phyloP scores from a whole-genome alignment of 2,797 vertebrate species.

The Fistularia tabacaria region DNA sequence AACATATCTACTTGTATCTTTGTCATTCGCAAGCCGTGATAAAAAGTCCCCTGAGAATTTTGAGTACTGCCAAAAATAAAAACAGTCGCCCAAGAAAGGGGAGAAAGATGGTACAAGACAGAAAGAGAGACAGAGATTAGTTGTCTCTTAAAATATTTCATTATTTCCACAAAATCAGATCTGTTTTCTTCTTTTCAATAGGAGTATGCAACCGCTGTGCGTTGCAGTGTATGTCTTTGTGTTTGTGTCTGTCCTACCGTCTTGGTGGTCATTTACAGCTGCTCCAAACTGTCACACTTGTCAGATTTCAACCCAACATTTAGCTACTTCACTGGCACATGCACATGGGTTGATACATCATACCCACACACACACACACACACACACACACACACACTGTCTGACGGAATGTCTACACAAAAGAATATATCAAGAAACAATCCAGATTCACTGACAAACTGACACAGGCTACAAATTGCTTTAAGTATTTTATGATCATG shows the following conservation, averaged over 20 bases:
- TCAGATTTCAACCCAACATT: slow-evolving; percentile 8
- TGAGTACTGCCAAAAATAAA: slow-evolving; percentile 36
- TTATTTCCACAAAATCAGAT: slow-evolving; percentile 2
- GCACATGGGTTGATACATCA: neutral
- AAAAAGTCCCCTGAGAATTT: slow-evolving; percentile 32
- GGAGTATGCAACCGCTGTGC: slow-evolving; percentile 41
- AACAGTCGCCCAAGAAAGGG: slow-evolving; percentile 17
- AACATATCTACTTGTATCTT: neutral
- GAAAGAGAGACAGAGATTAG: neutral
- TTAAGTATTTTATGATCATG: no score
- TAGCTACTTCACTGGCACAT: neutral
- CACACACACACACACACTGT: no score
- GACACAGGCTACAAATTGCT: no score
- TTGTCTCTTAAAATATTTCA: no score
- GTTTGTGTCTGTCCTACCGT: slow-evolving; percentile 26
- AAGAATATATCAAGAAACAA: no score
- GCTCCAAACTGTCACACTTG: slow-evolving; percentile 41
- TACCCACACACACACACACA: no score
- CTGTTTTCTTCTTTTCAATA: slow-evolving; percentile 25
- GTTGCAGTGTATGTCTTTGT: neutral
- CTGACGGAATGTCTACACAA: neutral
- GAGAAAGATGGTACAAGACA: slow-evolving; percentile 1
- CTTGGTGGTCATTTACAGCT: slow-evolving; percentile 46
- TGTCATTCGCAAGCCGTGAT: slow-evolving; percentile 21
- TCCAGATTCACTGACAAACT: no score